Evolutionary conservation across 2,888 invertebrate genomes (phyloP), one percentile per base, ranked within the genome.

Genomic region (Trissolcus brochymenae): DNA sequence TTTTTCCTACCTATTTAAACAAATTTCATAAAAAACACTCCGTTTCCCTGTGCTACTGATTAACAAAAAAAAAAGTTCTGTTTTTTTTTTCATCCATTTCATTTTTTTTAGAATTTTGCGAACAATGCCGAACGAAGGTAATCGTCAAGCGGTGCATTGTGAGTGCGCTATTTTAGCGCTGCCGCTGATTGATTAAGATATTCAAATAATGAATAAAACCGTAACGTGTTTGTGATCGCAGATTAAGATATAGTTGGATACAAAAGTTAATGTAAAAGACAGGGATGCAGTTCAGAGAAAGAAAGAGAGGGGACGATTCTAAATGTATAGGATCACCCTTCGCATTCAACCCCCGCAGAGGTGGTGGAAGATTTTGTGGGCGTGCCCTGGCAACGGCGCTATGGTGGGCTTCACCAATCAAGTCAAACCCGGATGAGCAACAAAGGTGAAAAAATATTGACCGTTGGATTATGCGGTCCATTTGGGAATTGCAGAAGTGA

Each of bases 381-480:
- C 82, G 82, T 84, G 83, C 81, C 82, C 71, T 71, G 75, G 76
- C 73, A 79, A 74, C 80, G 75, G 82, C 80, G 81, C 80, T 80
- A 83, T 82, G 82, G 83, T 81, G 83, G 80, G 81, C 78, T 79
- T 78, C 81, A 72, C 84, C 82, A 82, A 82, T 84, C 81, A 74
- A 78, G 78, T 67, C 73, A 71, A 67, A 60, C 73, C 78, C 61
- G 78, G 78, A 76, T 71, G 78, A 74, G 65, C 74, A 68, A 75
- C 74, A 67, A 81, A 76, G 80, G 79, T 80, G 85, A 86, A 88
- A 89, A 88, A 88, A 88, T 88, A 88, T 88, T 87, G 89, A 87
- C 88, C 89, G 85, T 83, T 83, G 83, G 83, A 86, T 87, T 84
- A 85, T 85, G 86, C 85, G 87, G 87, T 87, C 88, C 88, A 88